Conservation (phyloP, 2,797 vertebrate genomes). For the Cirrhinus mrigala region DNA sequence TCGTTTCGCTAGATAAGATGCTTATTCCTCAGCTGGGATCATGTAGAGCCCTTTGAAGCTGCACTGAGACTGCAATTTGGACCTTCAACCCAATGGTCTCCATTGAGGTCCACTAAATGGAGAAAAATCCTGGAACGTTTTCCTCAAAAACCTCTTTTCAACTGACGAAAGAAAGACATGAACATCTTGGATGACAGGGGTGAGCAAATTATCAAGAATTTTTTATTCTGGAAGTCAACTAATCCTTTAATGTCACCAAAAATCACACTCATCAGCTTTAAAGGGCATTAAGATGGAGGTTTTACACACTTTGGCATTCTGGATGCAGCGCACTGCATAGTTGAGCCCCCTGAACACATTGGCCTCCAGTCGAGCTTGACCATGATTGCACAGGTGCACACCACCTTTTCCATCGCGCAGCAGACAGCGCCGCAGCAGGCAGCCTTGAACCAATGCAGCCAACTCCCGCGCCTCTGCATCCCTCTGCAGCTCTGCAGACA, state of each 20-base stretch:
- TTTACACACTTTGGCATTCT: constrained; percentile 84
- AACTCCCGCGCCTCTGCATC: constrained; percentile 85
- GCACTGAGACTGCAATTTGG: no score
- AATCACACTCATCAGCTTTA: background rate
- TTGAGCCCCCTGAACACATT: constrained; percentile 86
- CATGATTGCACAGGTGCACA: constrained; percentile 84
- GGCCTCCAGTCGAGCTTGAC: constrained; percentile 86
- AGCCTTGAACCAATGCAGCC: constrained; percentile 82
- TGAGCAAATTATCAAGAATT: no score
- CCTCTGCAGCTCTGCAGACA: constrained; percentile 87
- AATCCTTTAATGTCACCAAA: background rate
- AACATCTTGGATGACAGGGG: no score
- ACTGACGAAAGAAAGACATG: no score
- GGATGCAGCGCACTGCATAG: constrained; percentile 86
- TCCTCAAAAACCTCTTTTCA: no score
- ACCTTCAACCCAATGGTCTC: no score
- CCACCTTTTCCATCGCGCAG: constrained; percentile 89
- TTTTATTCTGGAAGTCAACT: no score
- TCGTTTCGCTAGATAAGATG: no score
- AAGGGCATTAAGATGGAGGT: constrained; percentile 38
- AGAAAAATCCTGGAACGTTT: no score
- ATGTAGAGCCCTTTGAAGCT: no score
- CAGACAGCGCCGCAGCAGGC: constrained; percentile 85
- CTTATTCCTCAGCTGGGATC: no score
- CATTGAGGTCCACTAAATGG: no score